Percentiles rank a stretch among this genome's conserved stretches.
phyloP scores from a whole-genome alignment of 2,797 vertebrate species.

The Helarctos malayanus region DNA sequence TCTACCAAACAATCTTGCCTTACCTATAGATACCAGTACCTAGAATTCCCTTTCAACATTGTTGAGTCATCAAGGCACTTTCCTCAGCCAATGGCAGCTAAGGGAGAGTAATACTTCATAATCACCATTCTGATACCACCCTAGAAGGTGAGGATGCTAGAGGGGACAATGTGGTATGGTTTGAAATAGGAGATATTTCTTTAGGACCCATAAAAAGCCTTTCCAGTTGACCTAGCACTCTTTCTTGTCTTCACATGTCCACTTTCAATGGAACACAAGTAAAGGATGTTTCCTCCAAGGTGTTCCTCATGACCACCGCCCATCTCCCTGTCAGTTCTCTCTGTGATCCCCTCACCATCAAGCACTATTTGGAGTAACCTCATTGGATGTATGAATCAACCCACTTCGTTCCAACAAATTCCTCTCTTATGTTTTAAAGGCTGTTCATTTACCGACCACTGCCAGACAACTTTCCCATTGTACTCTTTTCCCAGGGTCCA shows the following conservation, averaged over 20 bases:
- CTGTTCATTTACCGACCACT: not conserved
- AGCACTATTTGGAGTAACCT: not conserved
- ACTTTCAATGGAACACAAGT: not conserved
- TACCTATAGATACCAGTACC: not conserved
- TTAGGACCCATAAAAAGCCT: not conserved
- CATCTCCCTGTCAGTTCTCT: not conserved
- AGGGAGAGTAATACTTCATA: not conserved
- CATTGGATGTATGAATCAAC: not conserved
- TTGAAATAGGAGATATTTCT: not conserved
- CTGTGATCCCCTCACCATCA: not conserved
- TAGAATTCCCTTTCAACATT: not conserved
- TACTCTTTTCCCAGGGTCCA: not conserved
- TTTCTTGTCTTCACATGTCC: not conserved
- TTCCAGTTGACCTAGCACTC: not conserved
- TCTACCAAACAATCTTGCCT: not conserved
- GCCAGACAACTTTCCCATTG: not conserved
- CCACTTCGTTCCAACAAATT: not conserved
- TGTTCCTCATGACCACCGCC: not conserved
- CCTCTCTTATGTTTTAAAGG: not conserved
- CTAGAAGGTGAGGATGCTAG: not conserved
- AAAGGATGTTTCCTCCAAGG: not conserved
- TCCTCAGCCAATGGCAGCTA: not conserved
- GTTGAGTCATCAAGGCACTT: not conserved
- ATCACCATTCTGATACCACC: not conserved
- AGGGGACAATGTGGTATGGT: not conserved